Base-by-base conservation (phyloP, 2,797 vertebrate species). In the Eidolon dupreanum region DNA sequence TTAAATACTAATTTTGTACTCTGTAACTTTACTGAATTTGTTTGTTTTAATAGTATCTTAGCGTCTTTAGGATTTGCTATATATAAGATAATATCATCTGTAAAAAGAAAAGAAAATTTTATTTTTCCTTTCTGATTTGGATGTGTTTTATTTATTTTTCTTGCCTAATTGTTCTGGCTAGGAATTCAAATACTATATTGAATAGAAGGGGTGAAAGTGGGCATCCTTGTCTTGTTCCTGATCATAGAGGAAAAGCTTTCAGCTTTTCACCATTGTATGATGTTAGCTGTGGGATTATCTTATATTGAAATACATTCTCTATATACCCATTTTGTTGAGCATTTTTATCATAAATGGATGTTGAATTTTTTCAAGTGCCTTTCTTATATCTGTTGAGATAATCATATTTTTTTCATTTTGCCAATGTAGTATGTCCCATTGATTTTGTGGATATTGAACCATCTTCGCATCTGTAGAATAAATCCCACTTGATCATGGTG, bases 401-500 rank as follows among this genome's bases (percentile, higher is more conserved):
- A 81, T 61, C 46, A 17, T 33, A 31, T 57, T 82, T 93, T 86
- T 78, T 70, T 94, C 15, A 87, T 93, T 87, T 83, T 57, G n/a
- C 81, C 36, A 71, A 16, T 57, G 12, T 55, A 20, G 31, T 73
- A 1, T 68, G 55, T 31, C 46, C 53, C 46, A 38, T 57, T 46
- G 38, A 57, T 51, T 87, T 63, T 81, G 43, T 38, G 33, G 36
- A 17, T 88, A 4, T 43, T 73, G 65, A 79, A 63, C 33, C n/a
- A 73, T 79, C 33, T 43, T 85, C 71, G 28, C 19, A 66, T 61
- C 22, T 22, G 31, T 59, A 38, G 8, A 71, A 65, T 65, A 74
- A 84, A 65, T 41, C 49, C 20, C 28, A 41, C 22, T 43, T 92
- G 28, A 61, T 61, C 24, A 2, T 74, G 57, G 20, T 55, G 15